Evolutionary conservation across 2,888 invertebrate species (phyloP), one percentile per base, ranked within the genome.

Genomic region (Thelaira solivaga): DNA sequence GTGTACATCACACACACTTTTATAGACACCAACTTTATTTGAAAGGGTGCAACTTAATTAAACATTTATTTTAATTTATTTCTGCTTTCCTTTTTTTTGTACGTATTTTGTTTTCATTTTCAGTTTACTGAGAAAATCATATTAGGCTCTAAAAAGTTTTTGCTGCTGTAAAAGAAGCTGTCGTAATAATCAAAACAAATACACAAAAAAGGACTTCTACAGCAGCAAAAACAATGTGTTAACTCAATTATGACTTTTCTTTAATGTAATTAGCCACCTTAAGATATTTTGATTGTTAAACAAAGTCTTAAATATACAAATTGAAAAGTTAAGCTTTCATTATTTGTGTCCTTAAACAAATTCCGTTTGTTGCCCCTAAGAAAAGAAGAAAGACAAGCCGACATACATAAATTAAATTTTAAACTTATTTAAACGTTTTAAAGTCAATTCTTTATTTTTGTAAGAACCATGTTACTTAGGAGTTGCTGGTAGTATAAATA

Each of bases 161-260:
- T 0, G 4, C 53, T 61, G 2, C 18, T 47, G 2, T 26, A 26
- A 13, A 10, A 16, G 24, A 75, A 53, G 45, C 61, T 36, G 11
- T 39, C 26, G 20, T n/a, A 75, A 31, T 16, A 31, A 31, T n/a
- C 36, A 16, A n/a, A 26, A 55, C 36, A 67, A 20, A 36, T 24
- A 10, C 29, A 16, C n/a, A 29, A 49, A 68, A 57, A 64, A 36
- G 20, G 39, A 34, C 67, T n/a, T n/a, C n/a, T n/a, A n/a, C n/a
- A n/a, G n/a, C n/a, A n/a, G n/a, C 72, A 68, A 51, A 57, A 78
- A 74, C 59, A 65, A 69, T 69, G 69, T 78, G 69, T 71, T 74
- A 71, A 78, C 61, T 71, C 71, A 74, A 78, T 74, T 78, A 78
- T 78, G 65, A 74, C 47, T 71, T 78, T n/a, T 69, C 53, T 71